A percentile compares a stretch with the other conserved stretches of the same genome.
phyloP scores from a whole-genome alignment of 1,140 invertebrate species.

The Drosophila watanabei region DNA sequence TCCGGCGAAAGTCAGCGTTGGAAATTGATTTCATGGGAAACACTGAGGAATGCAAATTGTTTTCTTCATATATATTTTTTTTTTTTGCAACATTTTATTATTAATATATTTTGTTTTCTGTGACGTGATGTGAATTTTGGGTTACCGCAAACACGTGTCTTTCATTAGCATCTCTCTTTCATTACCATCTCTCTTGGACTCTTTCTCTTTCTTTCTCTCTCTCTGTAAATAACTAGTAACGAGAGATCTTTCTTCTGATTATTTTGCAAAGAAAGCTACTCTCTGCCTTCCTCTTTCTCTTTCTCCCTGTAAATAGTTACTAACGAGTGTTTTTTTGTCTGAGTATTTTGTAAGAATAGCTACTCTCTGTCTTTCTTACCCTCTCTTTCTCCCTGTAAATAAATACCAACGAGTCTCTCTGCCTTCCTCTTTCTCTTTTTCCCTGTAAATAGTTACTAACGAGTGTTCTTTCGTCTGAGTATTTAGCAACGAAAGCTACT shows the following conservation, averaged over 20 bases:
- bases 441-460: no score
- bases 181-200: no score
- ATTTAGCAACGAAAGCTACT: no score
- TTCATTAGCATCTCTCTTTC: neutral
- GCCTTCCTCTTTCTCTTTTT: no score
- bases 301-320: neutral
- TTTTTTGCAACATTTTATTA: slow-evolving; percentile 7
- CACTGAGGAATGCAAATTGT: slow-evolving; percentile 11
- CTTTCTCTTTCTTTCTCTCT: no score
- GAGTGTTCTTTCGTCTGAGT: no score
- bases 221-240: neutral
- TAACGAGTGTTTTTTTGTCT: neutral
- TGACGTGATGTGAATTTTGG: slow-evolving; percentile 1
- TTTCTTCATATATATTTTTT: neutral
- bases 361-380: no score
- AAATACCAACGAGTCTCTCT: no score
- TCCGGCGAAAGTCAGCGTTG: slow-evolving; percentile 38
- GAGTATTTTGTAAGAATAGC: no score
- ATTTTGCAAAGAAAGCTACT: neutral
- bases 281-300: no score
- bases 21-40: slow-evolving; percentile 66
- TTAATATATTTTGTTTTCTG: neutral
- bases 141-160: slow-evolving; percentile 18
- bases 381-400: neutral
- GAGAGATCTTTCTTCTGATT: neutral